Percentiles rank a stretch among this genome's conserved stretches.
phyloP scores from a whole-genome alignment of 2,888 invertebrate species.

The Meliscaeva auricollis region DNA sequence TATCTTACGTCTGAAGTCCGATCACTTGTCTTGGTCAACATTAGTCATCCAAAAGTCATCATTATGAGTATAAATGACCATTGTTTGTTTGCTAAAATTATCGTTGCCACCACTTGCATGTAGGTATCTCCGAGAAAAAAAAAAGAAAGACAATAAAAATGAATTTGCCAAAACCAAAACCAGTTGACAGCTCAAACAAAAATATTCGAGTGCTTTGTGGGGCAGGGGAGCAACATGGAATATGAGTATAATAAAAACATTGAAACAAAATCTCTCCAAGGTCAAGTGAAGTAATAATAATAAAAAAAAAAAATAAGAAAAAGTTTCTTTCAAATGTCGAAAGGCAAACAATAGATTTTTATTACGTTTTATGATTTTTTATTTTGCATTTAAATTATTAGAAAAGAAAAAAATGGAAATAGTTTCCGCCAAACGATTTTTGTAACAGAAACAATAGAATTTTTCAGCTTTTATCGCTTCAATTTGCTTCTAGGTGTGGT shows the following conservation, averaged over 20 bases:
- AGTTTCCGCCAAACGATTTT: conserved; percentile 9
- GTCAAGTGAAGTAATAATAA: conserved; percentile 48
- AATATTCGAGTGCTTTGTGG: neutral
- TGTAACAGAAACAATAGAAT: conserved; percentile 48
- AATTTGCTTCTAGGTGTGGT: conserved; percentile 71
- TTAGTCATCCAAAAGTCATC: conserved; percentile 58
- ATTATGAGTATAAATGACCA: conserved; percentile 30
- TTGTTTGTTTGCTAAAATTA: conserved; percentile 37
- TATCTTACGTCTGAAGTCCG: neutral
- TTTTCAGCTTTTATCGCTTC: conserved; percentile 59
- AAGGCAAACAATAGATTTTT: neutral
- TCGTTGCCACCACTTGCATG: conserved; percentile 22
- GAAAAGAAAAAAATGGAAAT: neutral
- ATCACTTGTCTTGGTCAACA: conserved; percentile 38
- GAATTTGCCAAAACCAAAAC: conserved; percentile 49
- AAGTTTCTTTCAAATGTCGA: neutral
- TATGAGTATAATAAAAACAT: conserved; percentile 63
- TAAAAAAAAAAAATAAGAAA: neutral
- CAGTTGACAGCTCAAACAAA: conserved; percentile 40
- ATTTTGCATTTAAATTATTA: neutral
- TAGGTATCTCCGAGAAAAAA: conserved; percentile 3
- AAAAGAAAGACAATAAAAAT: neutral
- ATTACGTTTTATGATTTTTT: conserved; percentile 7
- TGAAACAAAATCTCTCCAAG: conserved; percentile 54
- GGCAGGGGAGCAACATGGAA: conserved; percentile 27